Evolutionary conservation across 2,113 vertebrate genomes (phyloP).

Genomic region (Tyto alba): DNA sequence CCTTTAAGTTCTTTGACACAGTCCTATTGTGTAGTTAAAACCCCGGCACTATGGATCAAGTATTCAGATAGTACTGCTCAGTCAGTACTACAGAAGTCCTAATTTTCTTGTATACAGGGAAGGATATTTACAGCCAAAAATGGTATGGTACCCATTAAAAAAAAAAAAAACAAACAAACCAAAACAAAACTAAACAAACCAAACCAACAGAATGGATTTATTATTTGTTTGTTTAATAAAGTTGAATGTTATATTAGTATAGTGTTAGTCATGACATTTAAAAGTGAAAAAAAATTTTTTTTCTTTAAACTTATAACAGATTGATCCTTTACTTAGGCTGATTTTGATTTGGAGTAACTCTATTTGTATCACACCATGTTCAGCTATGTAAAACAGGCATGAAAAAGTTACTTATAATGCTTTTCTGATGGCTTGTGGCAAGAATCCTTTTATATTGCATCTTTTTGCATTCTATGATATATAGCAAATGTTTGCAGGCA

Average conservation of each 20-base stretch:
- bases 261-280: not conserved
- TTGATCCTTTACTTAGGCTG: not conserved
- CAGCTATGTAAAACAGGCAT: not conserved
- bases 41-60: not conserved
- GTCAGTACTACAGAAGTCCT: not conserved
- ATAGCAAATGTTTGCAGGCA: not conserved
- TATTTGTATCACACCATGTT: not conserved
- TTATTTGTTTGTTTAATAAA: not conserved
- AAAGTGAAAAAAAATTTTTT: not conserved
- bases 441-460: not conserved
- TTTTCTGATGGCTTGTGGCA: not conserved
- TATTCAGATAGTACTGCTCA: not conserved
- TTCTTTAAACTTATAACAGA: not conserved
- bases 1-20: not conserved
- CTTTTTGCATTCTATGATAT: not conserved
- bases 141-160: fast-evolving
- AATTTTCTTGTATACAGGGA: not conserved
- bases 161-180: not conserved
- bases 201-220: not conserved
- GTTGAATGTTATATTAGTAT: not conserved
- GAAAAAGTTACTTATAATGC: not conserved
- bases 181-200: not conserved
- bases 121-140: not conserved
- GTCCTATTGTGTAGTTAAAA: not conserved
- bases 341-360: not conserved